Base-by-base conservation (phyloP, 2,888 invertebrate genomes). In the Flabesymbios commensalis region DNA sequence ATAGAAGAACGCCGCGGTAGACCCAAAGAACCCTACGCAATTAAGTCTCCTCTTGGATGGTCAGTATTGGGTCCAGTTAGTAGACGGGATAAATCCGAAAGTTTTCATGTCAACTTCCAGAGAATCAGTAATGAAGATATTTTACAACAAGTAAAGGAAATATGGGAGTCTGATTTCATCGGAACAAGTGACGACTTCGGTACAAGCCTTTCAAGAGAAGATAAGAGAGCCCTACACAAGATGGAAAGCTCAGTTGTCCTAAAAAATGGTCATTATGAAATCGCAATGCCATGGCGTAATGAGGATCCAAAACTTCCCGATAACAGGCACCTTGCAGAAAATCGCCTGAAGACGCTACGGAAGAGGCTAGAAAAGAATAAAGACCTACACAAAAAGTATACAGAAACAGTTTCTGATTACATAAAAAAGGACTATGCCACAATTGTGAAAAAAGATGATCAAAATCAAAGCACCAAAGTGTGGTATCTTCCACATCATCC, bases 401-500 rank as follows among this genome's bases (percentile, higher is more conserved):
- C 22, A 22, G n/a, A 24, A 19, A 17, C 33, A 14, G 29, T 39
- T n/a, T 22, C 7, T 22, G 53, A 22, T 29, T 33, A 53, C 28
- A 29, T 52, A 19, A 7, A 26, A 29, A 31, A 22, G 31, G 14
- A n/a, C 10, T 49, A 49, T 31, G 49, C 49, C 10, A 10, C 7
- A 31, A 32, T 49, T 31, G 7, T 10, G 14, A 32, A 26, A 7
- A 7, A 7, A 14, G 49, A 49, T 14, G 14, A 7, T 7, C 5
- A 26, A 5, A 32, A 14, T 10, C 14, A 7, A 7, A 7, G 14
- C 5, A 31, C 29, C 28, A 57, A 32, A 17, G 29, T 22, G 7
- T 55, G 41, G 42, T 55, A 55, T 43, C 24, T 55, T 7, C 55
- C 43, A 7, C 55, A 55, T 22, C 55, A 55, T 45, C 43, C 26